Conservation (phyloP, 2,113 vertebrate genomes). For the Genyomyrus donnyi region DNA sequence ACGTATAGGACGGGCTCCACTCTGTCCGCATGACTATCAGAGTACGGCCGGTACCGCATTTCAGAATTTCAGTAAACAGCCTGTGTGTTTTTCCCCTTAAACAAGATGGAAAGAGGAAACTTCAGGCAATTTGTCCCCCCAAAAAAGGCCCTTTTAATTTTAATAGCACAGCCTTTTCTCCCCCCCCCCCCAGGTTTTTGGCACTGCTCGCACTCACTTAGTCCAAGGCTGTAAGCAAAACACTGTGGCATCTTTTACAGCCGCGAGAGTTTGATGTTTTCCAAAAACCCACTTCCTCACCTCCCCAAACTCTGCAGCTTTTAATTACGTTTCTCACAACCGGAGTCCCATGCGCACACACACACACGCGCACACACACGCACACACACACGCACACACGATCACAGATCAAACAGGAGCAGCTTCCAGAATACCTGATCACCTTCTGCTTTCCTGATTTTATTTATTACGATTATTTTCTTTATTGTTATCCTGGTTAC, state of each 20-base stretch:
- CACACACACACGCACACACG: background rate
- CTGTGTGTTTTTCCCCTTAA: constrained; percentile 22
- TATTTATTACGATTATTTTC: constrained; percentile 30
- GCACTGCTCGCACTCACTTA: constrained; percentile 21
- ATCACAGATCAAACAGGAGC: background rate
- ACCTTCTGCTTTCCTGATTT: constrained; percentile 49
- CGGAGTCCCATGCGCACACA: constrained; percentile 21
- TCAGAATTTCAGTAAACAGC: background rate
- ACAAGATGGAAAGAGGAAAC: constrained; percentile 42
- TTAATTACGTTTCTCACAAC: constrained; percentile 45
- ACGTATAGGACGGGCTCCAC: background rate
- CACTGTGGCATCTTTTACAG: constrained; percentile 38
- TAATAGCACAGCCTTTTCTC: constrained; percentile 46
- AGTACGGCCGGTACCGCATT: background rate
- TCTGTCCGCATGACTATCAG: background rate
- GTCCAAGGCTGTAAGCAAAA: constrained; percentile 40
- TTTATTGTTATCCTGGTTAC: constrained; percentile 65
- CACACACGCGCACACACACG: too few relatives aligned
- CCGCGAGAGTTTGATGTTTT: constrained; percentile 40
- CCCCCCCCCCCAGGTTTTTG: constrained; percentile 31
- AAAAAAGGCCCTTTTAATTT: constrained; percentile 53
- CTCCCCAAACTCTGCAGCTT: constrained; percentile 36
- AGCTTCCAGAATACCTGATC: constrained; percentile 62
- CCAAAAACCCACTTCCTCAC: constrained; percentile 25
- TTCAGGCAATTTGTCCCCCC: constrained; percentile 46